Evolutionary conservation across 2,113 vertebrate species (phyloP).

Genomic region (Alligator sinensis): DNA sequence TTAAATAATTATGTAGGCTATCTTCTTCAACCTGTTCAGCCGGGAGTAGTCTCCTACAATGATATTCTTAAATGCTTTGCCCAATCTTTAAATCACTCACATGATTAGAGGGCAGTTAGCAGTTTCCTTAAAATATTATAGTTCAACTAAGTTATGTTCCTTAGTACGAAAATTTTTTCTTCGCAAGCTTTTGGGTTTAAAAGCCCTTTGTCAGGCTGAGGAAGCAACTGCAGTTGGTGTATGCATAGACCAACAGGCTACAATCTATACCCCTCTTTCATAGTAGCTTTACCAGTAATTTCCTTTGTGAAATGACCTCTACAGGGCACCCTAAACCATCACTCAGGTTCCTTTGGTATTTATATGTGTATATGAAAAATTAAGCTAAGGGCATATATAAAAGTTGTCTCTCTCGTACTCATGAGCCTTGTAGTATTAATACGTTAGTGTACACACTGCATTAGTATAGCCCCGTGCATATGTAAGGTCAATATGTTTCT

Average conservation of each 20-base stretch:
- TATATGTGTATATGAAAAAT: neutral
- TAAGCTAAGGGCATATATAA: neutral
- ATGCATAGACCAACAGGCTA: no score
- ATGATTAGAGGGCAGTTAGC: neutral
- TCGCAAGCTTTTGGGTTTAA: no score
- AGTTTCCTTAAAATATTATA: neutral
- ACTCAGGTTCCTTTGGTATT: neutral
- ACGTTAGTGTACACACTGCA: no score
- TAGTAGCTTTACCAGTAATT: neutral
- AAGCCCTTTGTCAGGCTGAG: no score
- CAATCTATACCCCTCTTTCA: no score
- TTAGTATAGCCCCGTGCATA: no score
- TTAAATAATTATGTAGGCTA: neutral
- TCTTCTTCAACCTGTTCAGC: neutral
- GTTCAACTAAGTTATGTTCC: neutral
- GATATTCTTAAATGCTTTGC: neutral
- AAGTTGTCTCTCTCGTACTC: neutral
- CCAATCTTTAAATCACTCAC: neutral
- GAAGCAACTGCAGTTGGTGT: no score
- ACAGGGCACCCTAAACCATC: neutral
- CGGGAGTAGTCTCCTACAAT: neutral
- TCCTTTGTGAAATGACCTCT: neutral
- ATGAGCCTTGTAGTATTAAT: neutral
- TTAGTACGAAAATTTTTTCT: no score
- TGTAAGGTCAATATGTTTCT: no score